Conservation (phyloP, 2,888 invertebrate species). For the Trypoxylon attenuatum region DNA sequence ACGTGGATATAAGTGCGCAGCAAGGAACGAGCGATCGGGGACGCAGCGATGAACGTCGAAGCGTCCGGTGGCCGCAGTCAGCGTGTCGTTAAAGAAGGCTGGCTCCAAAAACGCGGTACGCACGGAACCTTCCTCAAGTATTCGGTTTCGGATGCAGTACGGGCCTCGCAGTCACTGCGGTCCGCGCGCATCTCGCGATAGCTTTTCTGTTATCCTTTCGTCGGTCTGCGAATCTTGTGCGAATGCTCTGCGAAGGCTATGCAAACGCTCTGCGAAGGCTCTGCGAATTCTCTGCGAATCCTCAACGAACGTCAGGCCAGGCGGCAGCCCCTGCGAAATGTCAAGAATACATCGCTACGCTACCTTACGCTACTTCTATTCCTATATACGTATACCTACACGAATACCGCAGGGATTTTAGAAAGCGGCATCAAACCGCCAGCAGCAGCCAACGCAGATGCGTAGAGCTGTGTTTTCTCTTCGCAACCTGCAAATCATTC, state of each 20-base stretch:
- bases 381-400: not conserved
- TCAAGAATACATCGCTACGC: slow-evolving; percentile 17
- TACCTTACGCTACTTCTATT: too few relatives aligned
- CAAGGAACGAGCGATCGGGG: slow-evolving; percentile 75
- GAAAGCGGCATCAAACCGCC: slow-evolving; percentile 2
- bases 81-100: slow-evolving; percentile 92
- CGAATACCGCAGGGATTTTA: slow-evolving; percentile 9
- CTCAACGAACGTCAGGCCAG: not conserved
- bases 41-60: slow-evolving; percentile 75
- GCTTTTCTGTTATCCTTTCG: too few relatives aligned
- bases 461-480: too few relatives aligned
- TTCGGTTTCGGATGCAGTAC: not conserved
- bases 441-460: too few relatives aligned
- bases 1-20: slow-evolving; percentile 32
- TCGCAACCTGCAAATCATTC: too few relatives aligned
- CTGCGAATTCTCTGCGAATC: not conserved
- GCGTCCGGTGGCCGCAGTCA: slow-evolving; percentile 71
- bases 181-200: not conserved
- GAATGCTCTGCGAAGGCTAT: too few relatives aligned
- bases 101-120: slow-evolving; percentile 91
- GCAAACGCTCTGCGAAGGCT: too few relatives aligned
- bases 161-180: not conserved
- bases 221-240: not conserved
- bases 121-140: not conserved
- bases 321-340: slow-evolving; percentile 7